Percentiles rank a stretch among this genome's conserved stretches.
These are phyloP conservation scores for Drosophila robusta DNA, from an alignment of 2,888 invertebrate species.

Conservation along the genomic window DNA sequence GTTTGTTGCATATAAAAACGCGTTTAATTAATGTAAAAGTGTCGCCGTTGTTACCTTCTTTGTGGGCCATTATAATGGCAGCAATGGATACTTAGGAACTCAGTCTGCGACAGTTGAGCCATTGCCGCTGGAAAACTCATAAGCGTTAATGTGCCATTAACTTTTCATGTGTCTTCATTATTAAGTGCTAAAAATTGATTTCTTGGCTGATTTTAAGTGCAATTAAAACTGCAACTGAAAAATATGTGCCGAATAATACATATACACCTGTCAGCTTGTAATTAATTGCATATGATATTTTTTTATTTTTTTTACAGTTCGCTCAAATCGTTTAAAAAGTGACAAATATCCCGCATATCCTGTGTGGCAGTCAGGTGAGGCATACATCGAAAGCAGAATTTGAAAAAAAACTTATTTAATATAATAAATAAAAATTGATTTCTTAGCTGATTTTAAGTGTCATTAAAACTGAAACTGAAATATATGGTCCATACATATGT, in stretches of 20 bases:
- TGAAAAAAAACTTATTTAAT: neutral
- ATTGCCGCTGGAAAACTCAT: slow-evolving; percentile 34
- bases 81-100: slow-evolving; percentile 41
- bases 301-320: slow-evolving; percentile 24
- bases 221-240: slow-evolving; percentile 5
- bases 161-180: slow-evolving; percentile 56
- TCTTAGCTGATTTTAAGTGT: too few species aligned
- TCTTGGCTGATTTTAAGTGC: slow-evolving; percentile 3
- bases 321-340: slow-evolving; percentile 8
- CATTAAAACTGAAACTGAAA: too few species aligned
- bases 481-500: too few species aligned
- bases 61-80: slow-evolving; percentile 42
- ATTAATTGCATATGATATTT: slow-evolving; percentile 30
- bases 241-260: neutral
- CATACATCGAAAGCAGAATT: neutral
- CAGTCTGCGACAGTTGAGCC: neutral
- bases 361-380: slow-evolving; percentile 31
- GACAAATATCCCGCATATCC: slow-evolving; percentile 19
- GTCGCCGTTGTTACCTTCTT: slow-evolving; percentile 55
- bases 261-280: neutral
- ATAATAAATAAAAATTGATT: neutral
- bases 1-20: slow-evolving; percentile 69
- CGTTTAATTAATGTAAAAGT: slow-evolving; percentile 80
- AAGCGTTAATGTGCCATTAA: slow-evolving; percentile 67
- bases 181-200: slow-evolving; percentile 67